A percentile compares a stretch with the other conserved stretches of the same genome.
phyloP scores from a whole-genome alignment of 2,113 vertebrate genomes.

The Thinocorus orbignyianus region DNA sequence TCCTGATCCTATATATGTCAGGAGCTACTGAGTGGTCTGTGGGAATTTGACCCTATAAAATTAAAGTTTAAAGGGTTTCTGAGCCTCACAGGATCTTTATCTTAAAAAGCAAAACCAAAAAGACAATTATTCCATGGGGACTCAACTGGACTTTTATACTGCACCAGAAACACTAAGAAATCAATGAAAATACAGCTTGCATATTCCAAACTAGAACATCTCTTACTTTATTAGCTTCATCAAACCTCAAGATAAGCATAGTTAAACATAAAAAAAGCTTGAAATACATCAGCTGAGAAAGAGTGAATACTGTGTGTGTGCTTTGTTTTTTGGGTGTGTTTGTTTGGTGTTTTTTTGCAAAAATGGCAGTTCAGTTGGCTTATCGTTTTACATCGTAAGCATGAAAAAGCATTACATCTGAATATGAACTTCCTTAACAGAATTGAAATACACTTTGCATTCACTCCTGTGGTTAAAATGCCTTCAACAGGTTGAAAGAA shows the following conservation, averaged over 20 bases:
- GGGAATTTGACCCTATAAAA: background rate
- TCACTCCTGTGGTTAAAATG: constrained; percentile 76
- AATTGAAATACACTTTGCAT: constrained; percentile 60
- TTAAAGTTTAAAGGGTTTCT: background rate
- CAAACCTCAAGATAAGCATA: background rate
- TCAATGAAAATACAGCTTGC: background rate
- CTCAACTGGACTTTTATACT: background rate
- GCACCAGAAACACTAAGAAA: background rate
- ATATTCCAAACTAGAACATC: background rate
- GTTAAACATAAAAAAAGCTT: background rate
- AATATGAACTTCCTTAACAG: constrained; percentile 73
- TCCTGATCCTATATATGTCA: background rate
- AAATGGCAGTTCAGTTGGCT: constrained; percentile 32
- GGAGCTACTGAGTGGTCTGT: background rate
- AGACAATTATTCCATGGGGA: background rate
- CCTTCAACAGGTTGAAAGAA: constrained; percentile 73
- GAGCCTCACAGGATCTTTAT: background rate
- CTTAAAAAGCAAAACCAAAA: background rate
- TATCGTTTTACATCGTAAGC: constrained; percentile 41
- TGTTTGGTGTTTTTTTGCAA: background rate
- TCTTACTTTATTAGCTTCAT: background rate
- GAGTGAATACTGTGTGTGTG: background rate
- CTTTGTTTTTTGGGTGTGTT: too few relatives aligned
- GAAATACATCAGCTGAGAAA: background rate
- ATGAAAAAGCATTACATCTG: constrained; percentile 62